Conservation (phyloP, 2,888 invertebrate genomes). For the Anarsia innoxiella region DNA sequence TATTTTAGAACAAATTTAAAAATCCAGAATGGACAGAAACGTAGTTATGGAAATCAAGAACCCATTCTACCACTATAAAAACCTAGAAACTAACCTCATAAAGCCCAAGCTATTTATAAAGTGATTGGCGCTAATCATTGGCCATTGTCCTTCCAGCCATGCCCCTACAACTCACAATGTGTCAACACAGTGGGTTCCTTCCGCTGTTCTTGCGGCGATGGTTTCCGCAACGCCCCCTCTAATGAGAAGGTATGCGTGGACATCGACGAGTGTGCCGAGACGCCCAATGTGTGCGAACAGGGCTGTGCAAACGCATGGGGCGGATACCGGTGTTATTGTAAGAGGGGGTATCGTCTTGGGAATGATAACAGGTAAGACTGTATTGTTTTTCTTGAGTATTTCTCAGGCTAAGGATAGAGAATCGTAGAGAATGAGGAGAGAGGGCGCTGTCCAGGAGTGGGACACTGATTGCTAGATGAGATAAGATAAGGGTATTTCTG, state of each 20-base stretch:
- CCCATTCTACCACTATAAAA: no score
- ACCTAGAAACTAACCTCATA: no score
- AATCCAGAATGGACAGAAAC: no score
- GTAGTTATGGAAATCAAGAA: no score
- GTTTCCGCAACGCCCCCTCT: constrained; percentile 57
- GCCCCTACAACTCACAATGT: constrained; percentile 58
- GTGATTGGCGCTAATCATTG: no score
- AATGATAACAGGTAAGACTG: constrained; percentile 77
- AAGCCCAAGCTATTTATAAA: no score
- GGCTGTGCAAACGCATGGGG: constrained; percentile 94
- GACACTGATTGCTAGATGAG: no score
- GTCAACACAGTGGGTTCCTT: constrained; percentile 67
- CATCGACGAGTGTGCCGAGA: constrained; percentile 80
- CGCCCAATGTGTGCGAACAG: constrained; percentile 82
- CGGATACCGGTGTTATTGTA: constrained; percentile 92
- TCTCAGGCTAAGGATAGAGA: not conserved
- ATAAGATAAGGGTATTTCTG: no score
- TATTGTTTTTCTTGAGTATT: not conserved
- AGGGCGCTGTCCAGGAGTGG: no score
- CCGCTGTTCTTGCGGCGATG: constrained; percentile 55
- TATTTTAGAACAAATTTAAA: no score
- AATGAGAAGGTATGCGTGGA: constrained; percentile 76
- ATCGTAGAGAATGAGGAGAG: no score
- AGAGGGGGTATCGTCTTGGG: constrained; percentile 85
- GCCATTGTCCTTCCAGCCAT: constrained; percentile 45